phyloP scores from a whole-genome alignment of 2,797 vertebrate genomes.

The Chanos chanos region DNA sequence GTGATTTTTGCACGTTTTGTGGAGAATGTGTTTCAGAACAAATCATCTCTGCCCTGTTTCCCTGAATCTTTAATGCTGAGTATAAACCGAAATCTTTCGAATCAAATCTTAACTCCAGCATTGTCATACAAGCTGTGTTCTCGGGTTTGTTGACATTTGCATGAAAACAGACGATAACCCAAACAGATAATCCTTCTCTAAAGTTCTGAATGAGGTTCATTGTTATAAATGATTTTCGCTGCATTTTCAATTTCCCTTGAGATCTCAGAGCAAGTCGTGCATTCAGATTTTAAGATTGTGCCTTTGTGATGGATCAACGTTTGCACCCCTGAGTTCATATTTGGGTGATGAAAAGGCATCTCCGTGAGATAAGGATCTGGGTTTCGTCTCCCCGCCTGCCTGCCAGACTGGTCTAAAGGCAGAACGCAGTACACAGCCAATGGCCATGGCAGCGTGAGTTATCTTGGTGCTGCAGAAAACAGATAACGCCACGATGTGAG shows the following conservation, averaged over 20 bases:
- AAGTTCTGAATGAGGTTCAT: too few relatives aligned
- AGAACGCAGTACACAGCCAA: neutral
- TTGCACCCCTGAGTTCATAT: neutral
- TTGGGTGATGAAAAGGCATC: neutral
- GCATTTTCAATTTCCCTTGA: neutral
- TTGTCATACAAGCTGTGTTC: too few relatives aligned
- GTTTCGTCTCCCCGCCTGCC: neutral
- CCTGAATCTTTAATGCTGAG: too few relatives aligned
- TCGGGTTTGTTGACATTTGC: too few relatives aligned
- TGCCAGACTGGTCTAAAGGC: neutral
- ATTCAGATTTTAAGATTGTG: too few relatives aligned
- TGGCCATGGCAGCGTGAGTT: conserved; percentile 6
- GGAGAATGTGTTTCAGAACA: too few relatives aligned
- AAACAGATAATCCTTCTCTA: too few relatives aligned
- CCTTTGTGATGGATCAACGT: neutral
- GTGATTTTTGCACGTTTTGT: too few relatives aligned
- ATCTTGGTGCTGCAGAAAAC: conserved; percentile 19
- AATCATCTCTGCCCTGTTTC: too few relatives aligned
- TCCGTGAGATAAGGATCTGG: neutral
- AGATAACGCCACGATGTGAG: conserved; percentile 13
- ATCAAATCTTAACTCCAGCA: too few relatives aligned
- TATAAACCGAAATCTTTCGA: too few relatives aligned
- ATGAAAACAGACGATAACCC: too few relatives aligned
- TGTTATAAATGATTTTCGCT: neutral
- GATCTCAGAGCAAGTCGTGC: neutral